A percentile compares a stretch with the other conserved stretches of the same genome.
Conservation (phyloP, 2,797 vertebrate genomes). For the Molossus molossus region DNA sequence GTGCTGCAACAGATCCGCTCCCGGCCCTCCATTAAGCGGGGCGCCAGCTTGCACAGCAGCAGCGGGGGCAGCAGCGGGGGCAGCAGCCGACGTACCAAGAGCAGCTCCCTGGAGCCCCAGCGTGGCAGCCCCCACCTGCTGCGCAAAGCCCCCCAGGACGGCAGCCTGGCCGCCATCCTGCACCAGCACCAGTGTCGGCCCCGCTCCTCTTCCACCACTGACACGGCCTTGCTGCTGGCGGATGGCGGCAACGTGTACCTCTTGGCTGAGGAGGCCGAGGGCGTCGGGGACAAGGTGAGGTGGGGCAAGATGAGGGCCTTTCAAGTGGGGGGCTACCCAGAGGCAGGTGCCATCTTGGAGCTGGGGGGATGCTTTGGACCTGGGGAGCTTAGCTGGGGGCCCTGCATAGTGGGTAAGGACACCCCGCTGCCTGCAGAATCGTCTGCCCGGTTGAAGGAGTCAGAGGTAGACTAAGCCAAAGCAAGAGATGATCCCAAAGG, state of each 20-base stretch:
- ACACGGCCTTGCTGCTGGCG: slow-evolving; percentile 90
- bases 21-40: slow-evolving; percentile 92
- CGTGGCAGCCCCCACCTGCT: slow-evolving; percentile 91
- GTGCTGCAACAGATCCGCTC: slow-evolving; percentile 94
- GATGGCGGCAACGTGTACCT: slow-evolving; percentile 87
- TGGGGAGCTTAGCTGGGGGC: not conserved
- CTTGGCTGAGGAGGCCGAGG: slow-evolving; percentile 89
- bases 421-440: not conserved
- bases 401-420: not conserved
- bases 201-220: slow-evolving; percentile 92
- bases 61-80: slow-evolving; percentile 87
- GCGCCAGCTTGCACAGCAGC: slow-evolving; percentile 91
- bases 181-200: slow-evolving; percentile 93
- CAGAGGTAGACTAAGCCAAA: slow-evolving; percentile 1
- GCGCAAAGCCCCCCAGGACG: slow-evolving; percentile 91
- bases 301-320: rapidly evolving
- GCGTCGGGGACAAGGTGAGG: slow-evolving; percentile 90
- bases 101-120: slow-evolving; percentile 90
- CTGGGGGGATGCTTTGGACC: not conserved
- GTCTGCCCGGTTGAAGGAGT: not conserved
- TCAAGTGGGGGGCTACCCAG: not conserved
- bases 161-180: slow-evolving; percentile 91
- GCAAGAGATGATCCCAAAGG: not conserved
- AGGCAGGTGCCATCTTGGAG: not conserved
- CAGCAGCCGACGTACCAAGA: slow-evolving; percentile 90